Percentiles rank a stretch among this genome's conserved stretches.
Conservation (phyloP, 2,797 vertebrate species). For the Sandelia bainsii region DNA sequence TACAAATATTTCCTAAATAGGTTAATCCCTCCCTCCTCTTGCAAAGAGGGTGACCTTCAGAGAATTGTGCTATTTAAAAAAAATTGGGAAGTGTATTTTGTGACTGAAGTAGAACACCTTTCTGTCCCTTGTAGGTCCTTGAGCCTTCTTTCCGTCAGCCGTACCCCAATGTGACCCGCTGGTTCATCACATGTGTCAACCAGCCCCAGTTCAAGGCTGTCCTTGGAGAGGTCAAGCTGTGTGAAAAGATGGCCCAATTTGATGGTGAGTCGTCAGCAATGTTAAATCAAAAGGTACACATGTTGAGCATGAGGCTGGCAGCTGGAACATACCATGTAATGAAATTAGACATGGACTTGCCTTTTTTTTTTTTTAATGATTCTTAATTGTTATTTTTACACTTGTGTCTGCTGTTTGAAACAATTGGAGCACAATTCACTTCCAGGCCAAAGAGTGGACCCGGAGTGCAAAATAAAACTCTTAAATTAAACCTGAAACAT, state of each 20-base stretch:
- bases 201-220: constrained; percentile 93
- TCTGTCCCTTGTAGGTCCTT: constrained; percentile 83
- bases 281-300: not conserved
- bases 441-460: not conserved
- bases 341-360: too few relatives aligned
- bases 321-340: not conserved
- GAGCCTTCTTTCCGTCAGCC: constrained; percentile 93
- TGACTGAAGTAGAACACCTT: not conserved
- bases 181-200: constrained; percentile 94
- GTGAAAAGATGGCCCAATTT: constrained; percentile 97
- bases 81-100: not conserved
- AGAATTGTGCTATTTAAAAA: not conserved
- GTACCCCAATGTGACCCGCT: constrained; percentile 90
- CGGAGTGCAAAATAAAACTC: not conserved
- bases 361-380: not conserved
- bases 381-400: not conserved
- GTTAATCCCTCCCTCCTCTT: too few relatives aligned
- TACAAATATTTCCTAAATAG: too few relatives aligned
- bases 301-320: accelerated
- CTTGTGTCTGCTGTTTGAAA: too few relatives aligned
- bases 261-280: constrained; percentile 84
- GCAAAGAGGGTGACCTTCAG: not conserved
- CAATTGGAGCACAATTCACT: not conserved
- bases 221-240: constrained; percentile 92
- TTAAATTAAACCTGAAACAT: constrained; percentile 3